phyloP scores from a whole-genome alignment of 1,140 invertebrate species.

The Wiebesia pumilae region DNA sequence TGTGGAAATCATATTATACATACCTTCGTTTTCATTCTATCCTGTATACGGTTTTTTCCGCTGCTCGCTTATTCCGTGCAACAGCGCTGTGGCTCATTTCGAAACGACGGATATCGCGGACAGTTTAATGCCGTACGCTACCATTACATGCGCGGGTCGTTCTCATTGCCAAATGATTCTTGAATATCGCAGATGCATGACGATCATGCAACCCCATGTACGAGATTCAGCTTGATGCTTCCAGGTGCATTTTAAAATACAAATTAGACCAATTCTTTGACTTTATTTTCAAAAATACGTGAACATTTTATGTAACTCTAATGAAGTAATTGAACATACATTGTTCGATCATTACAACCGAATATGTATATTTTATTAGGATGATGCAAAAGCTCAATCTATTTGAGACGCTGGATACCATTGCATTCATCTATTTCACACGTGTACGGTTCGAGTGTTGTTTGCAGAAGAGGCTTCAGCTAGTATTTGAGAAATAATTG shows the following conservation, averaged over 20 bases:
- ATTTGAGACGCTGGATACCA: no score
- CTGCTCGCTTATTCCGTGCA: background rate
- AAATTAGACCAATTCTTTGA: slow-evolving; percentile 30
- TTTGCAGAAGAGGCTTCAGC: no score
- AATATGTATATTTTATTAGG: no score
- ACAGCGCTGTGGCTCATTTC: slow-evolving; percentile 57
- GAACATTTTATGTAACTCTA: background rate
- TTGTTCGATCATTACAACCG: background rate
- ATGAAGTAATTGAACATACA: background rate
- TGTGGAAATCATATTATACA: slow-evolving; percentile 19
- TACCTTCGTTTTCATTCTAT: background rate
- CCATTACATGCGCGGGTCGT: background rate
- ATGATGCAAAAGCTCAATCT: no score
- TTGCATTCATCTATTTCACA: no score
- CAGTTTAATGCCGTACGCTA: slow-evolving; percentile 69
- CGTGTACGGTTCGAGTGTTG: no score
- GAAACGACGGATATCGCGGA: slow-evolving; percentile 72
- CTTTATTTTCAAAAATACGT: background rate
- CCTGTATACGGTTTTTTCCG: background rate
- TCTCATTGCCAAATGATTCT: slow-evolving; percentile 66
- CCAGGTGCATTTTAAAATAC: slow-evolving; percentile 47
- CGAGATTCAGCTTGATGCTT: no score
- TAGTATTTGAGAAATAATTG: no score
- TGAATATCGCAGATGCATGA: slow-evolving; percentile 54
- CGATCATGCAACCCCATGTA: no score